Conservation (phyloP, 1,140 invertebrate species). For the Pseudachorutes palmiensis region DNA sequence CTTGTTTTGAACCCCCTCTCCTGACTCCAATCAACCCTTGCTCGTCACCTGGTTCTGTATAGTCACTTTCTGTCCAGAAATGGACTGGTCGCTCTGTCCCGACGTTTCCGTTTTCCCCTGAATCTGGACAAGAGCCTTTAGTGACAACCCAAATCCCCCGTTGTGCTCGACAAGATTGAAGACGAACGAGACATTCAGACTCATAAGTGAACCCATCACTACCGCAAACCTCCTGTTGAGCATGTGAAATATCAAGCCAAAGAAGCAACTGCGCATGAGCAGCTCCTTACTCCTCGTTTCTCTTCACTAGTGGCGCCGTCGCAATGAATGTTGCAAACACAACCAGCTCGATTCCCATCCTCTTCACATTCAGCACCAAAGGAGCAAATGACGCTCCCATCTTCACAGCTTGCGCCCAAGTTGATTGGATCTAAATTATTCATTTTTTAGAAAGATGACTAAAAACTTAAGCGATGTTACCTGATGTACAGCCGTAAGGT, state of each 20-base stretch:
- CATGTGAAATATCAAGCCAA: neutral
- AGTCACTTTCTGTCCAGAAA: slow-evolving; percentile 61
- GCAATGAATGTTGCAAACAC: slow-evolving; percentile 45
- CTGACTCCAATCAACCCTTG: too few relatives aligned
- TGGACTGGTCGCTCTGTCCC: slow-evolving; percentile 59
- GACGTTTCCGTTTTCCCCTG: slow-evolving; percentile 19
- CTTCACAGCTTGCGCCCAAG: neutral
- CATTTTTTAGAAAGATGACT: too few relatives aligned
- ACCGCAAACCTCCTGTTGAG: slow-evolving; percentile 56
- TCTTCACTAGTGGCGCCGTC: neutral
- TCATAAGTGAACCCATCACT: slow-evolving; percentile 71
- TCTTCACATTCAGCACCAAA: slow-evolving; percentile 73
- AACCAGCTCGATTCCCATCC: slow-evolving; percentile 56
- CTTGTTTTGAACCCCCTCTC: neutral
- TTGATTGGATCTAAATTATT: neutral
- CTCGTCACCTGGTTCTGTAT: slow-evolving; percentile 65
- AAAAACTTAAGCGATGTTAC: too few relatives aligned
- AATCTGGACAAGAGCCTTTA: slow-evolving; percentile 53
- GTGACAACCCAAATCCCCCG: slow-evolving; percentile 69
- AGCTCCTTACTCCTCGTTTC: neutral
- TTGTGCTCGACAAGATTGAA: slow-evolving; percentile 68
- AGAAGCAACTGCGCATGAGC: neutral
- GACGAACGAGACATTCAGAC: slow-evolving; percentile 61
- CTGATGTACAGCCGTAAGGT: slow-evolving; percentile 64
- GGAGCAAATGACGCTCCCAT: slow-evolving; percentile 62